These are phyloP conservation scores for Xiphorhynchus erythropygius DNA, from an alignment of 2,797 vertebrate genomes.

Conservation along the genomic window DNA sequence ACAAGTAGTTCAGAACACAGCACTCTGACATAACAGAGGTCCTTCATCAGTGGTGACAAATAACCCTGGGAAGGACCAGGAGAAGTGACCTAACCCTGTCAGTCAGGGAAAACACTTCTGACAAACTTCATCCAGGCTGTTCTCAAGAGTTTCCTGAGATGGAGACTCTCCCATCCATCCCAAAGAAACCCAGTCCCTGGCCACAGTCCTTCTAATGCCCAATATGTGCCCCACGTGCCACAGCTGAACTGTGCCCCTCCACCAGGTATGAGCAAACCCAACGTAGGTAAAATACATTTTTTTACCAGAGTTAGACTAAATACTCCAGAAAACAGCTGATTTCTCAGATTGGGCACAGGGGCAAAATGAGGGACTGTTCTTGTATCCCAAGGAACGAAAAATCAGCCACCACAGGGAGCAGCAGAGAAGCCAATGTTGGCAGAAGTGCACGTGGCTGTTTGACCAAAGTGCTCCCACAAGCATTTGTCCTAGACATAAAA, in stretches of 20 bases:
- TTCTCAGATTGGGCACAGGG: not conserved
- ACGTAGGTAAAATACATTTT: not conserved
- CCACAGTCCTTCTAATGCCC: not conserved
- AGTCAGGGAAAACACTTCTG: not conserved
- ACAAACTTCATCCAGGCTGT: not conserved
- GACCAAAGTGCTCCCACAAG: not conserved
- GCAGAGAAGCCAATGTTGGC: not conserved
- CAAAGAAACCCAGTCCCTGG: not conserved
- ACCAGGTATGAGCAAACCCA: not conserved
- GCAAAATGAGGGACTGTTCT: not conserved
- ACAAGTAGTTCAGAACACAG: not conserved
- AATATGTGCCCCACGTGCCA: accelerated
- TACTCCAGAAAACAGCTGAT: not conserved
- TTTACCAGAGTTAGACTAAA: not conserved
- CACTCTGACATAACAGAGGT: not conserved
- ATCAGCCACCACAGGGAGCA: not conserved
- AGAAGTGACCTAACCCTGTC: not conserved
- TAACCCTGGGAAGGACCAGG: not conserved
- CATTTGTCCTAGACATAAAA: not conserved
- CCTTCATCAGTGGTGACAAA: not conserved
- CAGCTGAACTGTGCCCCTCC: not conserved
- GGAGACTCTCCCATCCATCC: not conserved
- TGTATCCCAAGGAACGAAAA: not conserved
- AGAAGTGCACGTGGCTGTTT: not conserved
- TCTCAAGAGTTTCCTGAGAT: accelerated